Percentiles rank a stretch among this genome's conserved stretches.
These are phyloP conservation scores for Zootoca vivipara DNA, from an alignment of 2,113 vertebrate genomes.

Conservation along the genomic window DNA sequence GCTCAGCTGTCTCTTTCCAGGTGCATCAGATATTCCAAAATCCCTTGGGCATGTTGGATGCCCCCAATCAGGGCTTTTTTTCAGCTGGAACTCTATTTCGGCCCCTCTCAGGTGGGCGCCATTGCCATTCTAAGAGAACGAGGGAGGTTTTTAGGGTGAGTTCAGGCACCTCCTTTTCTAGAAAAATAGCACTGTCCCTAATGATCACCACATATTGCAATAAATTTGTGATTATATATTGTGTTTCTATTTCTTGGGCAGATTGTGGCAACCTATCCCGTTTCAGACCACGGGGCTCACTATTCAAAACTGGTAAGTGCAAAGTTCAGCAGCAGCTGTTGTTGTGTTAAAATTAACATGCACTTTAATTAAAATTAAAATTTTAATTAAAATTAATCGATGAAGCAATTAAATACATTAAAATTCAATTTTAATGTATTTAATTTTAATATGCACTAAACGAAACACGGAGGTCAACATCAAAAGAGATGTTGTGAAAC, in stretches of 20 bases:
- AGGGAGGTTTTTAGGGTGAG: too few relatives aligned
- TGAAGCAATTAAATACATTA: too few relatives aligned
- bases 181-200: neutral
- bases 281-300: neutral
- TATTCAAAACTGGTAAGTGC: slow-evolving; percentile 5
- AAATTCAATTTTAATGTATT: neutral
- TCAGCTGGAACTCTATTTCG: too few relatives aligned
- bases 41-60: neutral
- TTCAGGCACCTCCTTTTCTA: too few relatives aligned
- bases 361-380: neutral
- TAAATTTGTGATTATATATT: neutral
- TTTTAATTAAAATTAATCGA: too few relatives aligned
- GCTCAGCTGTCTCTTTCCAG: neutral
- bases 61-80: too few relatives aligned
- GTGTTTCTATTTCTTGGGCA: neutral
- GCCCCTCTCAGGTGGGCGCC: too few relatives aligned
- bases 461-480: neutral
- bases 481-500: neutral
- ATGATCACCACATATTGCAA: neutral
- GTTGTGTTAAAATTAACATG: neutral
- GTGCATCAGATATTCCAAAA: neutral
- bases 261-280: neutral
- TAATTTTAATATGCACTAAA: too few relatives aligned
- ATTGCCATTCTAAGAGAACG: too few relatives aligned
- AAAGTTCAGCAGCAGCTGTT: neutral